Evolutionary conservation across 2,113 vertebrate species (phyloP).

Genomic region (Misgurnus anguillicaudatus): DNA sequence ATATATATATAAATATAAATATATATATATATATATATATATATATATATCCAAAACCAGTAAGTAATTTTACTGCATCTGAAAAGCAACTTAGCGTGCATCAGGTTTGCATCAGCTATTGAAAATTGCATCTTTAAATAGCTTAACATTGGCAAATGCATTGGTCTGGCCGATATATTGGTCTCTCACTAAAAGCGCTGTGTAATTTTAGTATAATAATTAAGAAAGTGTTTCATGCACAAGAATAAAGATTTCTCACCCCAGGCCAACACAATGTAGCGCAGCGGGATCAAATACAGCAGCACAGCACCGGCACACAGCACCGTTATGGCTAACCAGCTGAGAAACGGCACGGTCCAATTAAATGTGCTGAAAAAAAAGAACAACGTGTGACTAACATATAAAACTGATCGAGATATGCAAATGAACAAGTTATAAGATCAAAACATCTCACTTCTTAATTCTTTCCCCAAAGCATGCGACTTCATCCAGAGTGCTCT

Average conservation of each 20-base stretch:
- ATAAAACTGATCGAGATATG: background rate
- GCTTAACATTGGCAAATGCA: background rate
- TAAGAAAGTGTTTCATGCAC: background rate
- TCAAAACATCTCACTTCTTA: slow-evolving; percentile 83
- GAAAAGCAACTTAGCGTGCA: too few relatives aligned
- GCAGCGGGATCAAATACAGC: slow-evolving; percentile 89
- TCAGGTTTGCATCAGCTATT: too few relatives aligned
- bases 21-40: too few relatives aligned
- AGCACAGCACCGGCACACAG: slow-evolving; percentile 79
- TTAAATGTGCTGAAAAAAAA: slow-evolving; percentile 80
- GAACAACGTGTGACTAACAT: background rate
- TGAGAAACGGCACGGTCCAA: slow-evolving; percentile 95
- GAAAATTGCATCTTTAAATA: too few relatives aligned
- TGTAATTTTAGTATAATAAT: background rate
- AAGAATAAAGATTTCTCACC: slow-evolving; percentile 76
- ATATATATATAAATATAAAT: too few relatives aligned
- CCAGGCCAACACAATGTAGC: slow-evolving; percentile 92
- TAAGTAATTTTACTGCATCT: too few relatives aligned
- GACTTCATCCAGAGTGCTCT: slow-evolving; percentile 88
- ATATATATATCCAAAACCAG: too few relatives aligned
- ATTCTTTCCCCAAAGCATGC: slow-evolving; percentile 89
- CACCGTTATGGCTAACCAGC: slow-evolving; percentile 86
- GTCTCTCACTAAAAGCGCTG: background rate
- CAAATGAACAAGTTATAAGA: background rate
- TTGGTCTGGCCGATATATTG: background rate